phyloP scores from a whole-genome alignment of 2,797 vertebrate species.

The Leptodactylus fallax region DNA sequence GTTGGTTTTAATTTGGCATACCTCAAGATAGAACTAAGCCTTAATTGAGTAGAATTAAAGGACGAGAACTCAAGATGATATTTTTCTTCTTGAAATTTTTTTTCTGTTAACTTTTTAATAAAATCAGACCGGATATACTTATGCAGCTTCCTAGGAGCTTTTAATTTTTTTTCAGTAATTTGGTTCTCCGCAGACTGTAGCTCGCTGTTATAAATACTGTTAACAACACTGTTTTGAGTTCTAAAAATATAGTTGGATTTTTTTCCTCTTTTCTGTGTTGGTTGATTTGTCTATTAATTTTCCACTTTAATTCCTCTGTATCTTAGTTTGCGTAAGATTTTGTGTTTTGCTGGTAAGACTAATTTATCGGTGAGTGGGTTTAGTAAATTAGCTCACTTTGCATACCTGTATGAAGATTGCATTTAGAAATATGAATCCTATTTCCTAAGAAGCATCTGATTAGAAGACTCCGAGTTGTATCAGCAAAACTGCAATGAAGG shows the following conservation, averaged over 20 bases:
- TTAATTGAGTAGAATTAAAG: background rate
- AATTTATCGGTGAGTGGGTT: slow-evolving; percentile 63
- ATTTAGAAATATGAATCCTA: slow-evolving; percentile 56
- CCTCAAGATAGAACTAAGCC: background rate
- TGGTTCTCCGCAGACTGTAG: background rate
- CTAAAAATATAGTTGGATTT: slow-evolving; percentile 24
- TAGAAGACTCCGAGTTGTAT: slow-evolving; percentile 51
- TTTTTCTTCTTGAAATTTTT: background rate
- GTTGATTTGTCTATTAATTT: slow-evolving; percentile 57
- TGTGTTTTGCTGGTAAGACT: slow-evolving; percentile 52
- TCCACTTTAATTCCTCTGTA: slow-evolving; percentile 58
- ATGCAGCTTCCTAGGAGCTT: background rate
- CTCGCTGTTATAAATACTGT: slow-evolving; percentile 26
- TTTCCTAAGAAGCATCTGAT: slow-evolving; percentile 49
- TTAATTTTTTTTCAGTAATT: slow-evolving; percentile 9
- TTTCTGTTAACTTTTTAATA: slow-evolving; percentile 5
- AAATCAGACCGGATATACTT: background rate
- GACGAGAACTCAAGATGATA: background rate
- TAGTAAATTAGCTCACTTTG: slow-evolving; percentile 58
- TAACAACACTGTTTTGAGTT: slow-evolving; percentile 47
- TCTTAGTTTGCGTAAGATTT: slow-evolving; percentile 54
- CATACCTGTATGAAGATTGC: slow-evolving; percentile 59
- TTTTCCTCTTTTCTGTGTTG: slow-evolving; percentile 26
- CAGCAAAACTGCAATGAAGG: slow-evolving; percentile 58
- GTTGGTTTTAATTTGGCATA: background rate